phyloP scores from a whole-genome alignment of 2,113 vertebrate genomes.

The Peucedramus taeniatus region DNA sequence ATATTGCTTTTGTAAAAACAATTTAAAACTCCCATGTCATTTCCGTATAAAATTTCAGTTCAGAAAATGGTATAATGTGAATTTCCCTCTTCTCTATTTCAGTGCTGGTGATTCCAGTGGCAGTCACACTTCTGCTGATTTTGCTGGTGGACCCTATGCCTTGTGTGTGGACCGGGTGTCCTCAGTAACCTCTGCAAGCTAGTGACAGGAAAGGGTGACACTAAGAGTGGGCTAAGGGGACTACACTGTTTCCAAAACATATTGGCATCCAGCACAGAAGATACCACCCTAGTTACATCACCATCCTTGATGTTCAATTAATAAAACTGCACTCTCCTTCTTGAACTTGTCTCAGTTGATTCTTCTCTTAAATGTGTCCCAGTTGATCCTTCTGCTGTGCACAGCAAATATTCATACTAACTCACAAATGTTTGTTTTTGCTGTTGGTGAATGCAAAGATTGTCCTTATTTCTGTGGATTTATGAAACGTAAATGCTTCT shows the following conservation, averaged over 20 bases:
- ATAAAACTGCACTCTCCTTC: neutral
- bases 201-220: neutral
- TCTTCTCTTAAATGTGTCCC: neutral
- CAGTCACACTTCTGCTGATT: neutral
- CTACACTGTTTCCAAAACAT: neutral
- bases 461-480: neutral
- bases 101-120: fast-evolving
- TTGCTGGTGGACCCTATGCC: neutral
- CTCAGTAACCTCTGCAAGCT: neutral
- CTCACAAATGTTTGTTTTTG: neutral
- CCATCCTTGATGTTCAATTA: neutral
- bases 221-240: neutral
- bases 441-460: neutral
- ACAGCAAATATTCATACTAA: neutral
- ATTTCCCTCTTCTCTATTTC: neutral
- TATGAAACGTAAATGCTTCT: neutral
- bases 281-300: neutral
- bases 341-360: neutral
- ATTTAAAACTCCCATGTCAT: neutral
- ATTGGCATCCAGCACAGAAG: neutral
- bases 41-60: neutral
- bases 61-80: neutral
- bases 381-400: neutral
- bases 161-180: too few relatives aligned
- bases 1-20: neutral